Base-by-base conservation (phyloP, 2,113 vertebrate genomes). In the Cochlearius cochlearius region DNA sequence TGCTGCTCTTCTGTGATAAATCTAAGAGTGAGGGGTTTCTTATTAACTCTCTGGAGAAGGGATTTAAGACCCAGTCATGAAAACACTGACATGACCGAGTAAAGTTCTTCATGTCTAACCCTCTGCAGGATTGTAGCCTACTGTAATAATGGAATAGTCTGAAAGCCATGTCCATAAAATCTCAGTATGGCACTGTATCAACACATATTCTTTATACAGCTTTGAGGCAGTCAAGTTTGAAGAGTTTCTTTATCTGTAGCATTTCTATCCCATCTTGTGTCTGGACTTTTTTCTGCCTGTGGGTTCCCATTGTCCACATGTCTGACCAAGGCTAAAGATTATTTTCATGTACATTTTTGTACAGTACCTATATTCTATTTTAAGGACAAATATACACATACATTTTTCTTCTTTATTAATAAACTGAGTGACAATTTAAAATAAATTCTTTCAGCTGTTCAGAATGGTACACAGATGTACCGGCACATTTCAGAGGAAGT, bases 381-480 rank as follows among this genome's bases (percentile, higher is more conserved):
- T 80, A 64, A 90, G 85, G 49, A 47, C 92, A 86, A 94, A 94
- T 94, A 85, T 30, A 87, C 69, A 60, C 26, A 3, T 36, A 15
- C 53, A 43, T 88, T 95, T 97, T 89, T 97, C 76, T 94, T 90
- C 82, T 69, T 94, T 73, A 59, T 91, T 92, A 79, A 91, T 91
- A 91, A 95, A 96, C 90, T 18, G 25, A 88, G 36, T 94, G 93
- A 93, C 87, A 96, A 50, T 90, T 94, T 80, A 86, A 96, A 97
- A 94, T 94, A 96, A 94, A 96, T 88, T 68, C 12, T 77, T 66
- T 94, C 84, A 78, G 68, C 71, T 90, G 77, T 84, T 86, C 30
- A 34, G 60, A 84, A 52, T 80, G 87, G 68, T 63, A 72, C 76
- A 30, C 94, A 94, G 82, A 94, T 91, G 85, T 90, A 84, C 55